Conservation (phyloP, 2,113 vertebrate species). For the Sylvietta virens region DNA sequence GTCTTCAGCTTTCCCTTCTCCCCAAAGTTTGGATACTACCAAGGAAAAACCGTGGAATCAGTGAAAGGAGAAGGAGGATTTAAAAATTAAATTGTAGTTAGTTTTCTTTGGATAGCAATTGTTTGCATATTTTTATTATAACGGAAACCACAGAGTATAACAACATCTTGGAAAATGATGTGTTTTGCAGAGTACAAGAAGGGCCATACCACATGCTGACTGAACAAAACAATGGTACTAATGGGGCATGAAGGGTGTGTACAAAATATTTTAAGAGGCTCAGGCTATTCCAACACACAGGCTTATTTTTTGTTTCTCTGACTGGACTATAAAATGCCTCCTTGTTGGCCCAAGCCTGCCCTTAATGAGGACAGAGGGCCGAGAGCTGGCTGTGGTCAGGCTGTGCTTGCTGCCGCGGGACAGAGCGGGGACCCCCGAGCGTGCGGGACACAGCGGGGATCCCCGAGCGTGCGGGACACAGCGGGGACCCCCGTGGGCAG, state of each 20-base stretch:
- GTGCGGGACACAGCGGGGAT: too few species aligned
- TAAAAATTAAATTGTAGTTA: not conserved
- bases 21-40: not conserved
- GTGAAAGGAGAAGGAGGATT: not conserved
- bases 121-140: not conserved
- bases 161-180: not conserved
- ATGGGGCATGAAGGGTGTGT: not conserved
- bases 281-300: not conserved
- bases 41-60: not conserved
- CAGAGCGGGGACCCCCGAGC: too few species aligned
- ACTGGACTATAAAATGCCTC: not conserved
- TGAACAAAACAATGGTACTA: not conserved
- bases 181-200: not conserved
- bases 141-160: not conserved
- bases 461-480: too few species aligned
- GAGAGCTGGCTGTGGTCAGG: not conserved
- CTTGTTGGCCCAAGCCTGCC: not conserved
- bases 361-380: not conserved
- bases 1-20: conserved; percentile 54
- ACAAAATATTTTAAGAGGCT: not conserved
- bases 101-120: not conserved
- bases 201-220: not conserved
- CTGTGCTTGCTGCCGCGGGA: not conserved
- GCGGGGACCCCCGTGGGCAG: rapidly evolving
- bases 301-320: not conserved